A percentile compares a stretch with the other conserved stretches of the same genome.
Evolutionary conservation across 1,140 invertebrate genomes (phyloP).

Genomic region (Gryon sp.): DNA sequence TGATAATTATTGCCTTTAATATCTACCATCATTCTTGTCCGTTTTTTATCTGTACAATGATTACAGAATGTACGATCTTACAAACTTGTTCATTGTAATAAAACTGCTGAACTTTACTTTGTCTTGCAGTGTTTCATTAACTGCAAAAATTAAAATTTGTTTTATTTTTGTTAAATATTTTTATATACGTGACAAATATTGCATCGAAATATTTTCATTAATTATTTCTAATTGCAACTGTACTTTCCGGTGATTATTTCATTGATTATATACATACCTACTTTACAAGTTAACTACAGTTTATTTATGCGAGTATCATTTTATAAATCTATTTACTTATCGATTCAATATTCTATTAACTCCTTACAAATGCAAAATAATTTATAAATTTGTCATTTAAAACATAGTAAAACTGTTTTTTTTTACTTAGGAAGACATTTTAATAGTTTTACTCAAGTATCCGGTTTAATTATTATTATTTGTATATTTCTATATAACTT

Average conservation of each 20-base stretch:
- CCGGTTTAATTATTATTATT: neutral
- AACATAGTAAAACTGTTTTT: conserved; percentile 21
- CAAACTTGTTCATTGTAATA: conserved; percentile 27
- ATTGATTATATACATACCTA: conserved; percentile 50
- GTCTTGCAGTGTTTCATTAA: conserved; percentile 3
- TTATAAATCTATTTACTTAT: conserved; percentile 3
- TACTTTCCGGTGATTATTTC: conserved; percentile 43
- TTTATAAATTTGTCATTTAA: conserved; percentile 30
- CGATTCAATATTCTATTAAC: conserved; percentile 28
- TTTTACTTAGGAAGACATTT: conserved; percentile 10
- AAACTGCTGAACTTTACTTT: conserved; percentile 46
- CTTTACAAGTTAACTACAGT: conserved; percentile 47
- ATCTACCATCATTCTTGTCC: too few relatives aligned
- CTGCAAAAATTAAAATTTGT: conserved; percentile 19
- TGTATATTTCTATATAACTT: too few relatives aligned
- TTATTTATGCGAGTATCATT: conserved; percentile 34
- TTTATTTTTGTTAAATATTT: neutral
- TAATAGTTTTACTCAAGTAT: neutral
- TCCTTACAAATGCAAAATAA: conserved; percentile 31
- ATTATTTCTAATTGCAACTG: conserved; percentile 29
- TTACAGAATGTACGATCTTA: conserved; percentile 25
- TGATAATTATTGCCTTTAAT: too few relatives aligned
- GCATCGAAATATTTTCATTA: conserved; percentile 16
- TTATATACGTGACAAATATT: conserved; percentile 19
- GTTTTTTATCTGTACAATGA: conserved; percentile 29